These are phyloP conservation scores for Drosophila paulistorum DNA, from an alignment of 1,140 invertebrate species.

Conservation along the genomic window DNA sequence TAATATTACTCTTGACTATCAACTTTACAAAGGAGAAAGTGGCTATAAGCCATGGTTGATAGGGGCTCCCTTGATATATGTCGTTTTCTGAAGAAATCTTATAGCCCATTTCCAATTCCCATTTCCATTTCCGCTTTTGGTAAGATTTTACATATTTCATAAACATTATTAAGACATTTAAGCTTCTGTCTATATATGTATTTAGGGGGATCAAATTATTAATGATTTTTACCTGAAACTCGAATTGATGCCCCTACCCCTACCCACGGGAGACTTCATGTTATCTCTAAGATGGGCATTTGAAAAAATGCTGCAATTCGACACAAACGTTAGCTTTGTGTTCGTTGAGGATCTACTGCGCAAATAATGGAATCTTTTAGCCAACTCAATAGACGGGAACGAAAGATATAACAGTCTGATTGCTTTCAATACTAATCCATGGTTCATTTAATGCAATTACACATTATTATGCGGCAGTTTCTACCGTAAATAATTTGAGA, in stretches of 20 bases:
- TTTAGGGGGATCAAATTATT: background rate
- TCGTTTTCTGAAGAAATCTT: background rate
- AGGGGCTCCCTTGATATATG: background rate
- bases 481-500: too few relatives aligned
- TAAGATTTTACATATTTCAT: too few relatives aligned
- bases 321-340: background rate
- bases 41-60: background rate
- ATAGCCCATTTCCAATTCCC: too few relatives aligned
- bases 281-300: background rate
- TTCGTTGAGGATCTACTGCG: background rate
- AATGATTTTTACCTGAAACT: too few relatives aligned
- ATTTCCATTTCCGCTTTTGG: too few relatives aligned
- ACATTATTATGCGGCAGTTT: too few relatives aligned
- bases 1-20: background rate
- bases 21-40: slow-evolving; percentile 1
- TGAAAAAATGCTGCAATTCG: background rate
- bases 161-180: background rate
- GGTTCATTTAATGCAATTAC: too few relatives aligned
- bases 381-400: too few relatives aligned
- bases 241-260: background rate
- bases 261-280: background rate
- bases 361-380: too few relatives aligned
- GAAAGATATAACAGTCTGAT: too few relatives aligned
- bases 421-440: too few relatives aligned
- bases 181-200: too few relatives aligned